Base-by-base conservation (phyloP, 2,797 vertebrate genomes). In the Streptopelia turtur region DNA sequence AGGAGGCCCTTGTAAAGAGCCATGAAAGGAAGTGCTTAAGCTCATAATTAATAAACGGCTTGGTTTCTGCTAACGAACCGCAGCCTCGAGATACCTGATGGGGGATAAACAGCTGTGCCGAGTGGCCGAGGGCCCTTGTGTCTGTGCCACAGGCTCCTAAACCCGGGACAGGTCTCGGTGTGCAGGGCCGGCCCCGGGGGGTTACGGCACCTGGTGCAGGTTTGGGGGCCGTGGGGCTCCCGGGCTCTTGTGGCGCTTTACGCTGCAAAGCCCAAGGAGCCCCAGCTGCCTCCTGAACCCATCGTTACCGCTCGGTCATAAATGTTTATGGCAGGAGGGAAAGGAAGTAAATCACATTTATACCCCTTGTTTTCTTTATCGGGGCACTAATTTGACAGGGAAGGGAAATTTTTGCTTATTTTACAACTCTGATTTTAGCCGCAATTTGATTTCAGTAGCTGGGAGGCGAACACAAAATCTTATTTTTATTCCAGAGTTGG, bases 301-400 rank as follows among this genome's bases (percentile, higher is more conserved):
- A 2, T 47, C 6, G 1, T 53, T 81, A 70, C 0, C 5, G 24
- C 94, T 83, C 5, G 24, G 83, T 75, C 90, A 30, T 84, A 95
- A 96, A 95, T 50, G 94, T 92, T 96, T 91, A 92, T 87, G 96
- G 52, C 75, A 60, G 68, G 89, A 93, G 88, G 89, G 89, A 94
- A 76, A 78, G 74, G 85, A 81, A 50, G 74, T 96, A 96, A 97
- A 96, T 97, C 94, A 93, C 80, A 66, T 97, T 97, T 95, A 87
- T 94, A 68, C 70, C 88, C 89, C 96, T 91, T 94, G 94, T 95
- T 97, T 97, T 90, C 95, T 87, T 96, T 95, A 96, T 93, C 15
- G 57, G 92, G 95, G 93, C 95, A 90, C 96, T 97, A 85, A 97
- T 97, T 96, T 95, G 96, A 97, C 97, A 95, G 93, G 83, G 91